A percentile compares a stretch with the other conserved stretches of the same genome.
Evolutionary conservation across 2,113 vertebrate genomes (phyloP).

Genomic region (Aleadryas rufinucha): DNA sequence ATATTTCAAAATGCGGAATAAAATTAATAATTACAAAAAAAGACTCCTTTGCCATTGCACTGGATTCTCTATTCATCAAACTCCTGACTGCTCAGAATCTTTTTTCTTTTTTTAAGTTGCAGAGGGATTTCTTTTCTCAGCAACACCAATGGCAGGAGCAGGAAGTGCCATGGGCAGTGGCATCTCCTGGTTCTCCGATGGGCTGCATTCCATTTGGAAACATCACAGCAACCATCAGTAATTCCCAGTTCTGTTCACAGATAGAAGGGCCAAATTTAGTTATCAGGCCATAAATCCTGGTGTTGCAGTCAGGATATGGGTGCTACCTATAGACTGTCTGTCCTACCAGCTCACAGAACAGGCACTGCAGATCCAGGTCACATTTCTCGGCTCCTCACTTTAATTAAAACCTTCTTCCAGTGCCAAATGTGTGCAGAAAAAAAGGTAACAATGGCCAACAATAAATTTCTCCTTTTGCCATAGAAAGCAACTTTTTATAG

Average conservation of each 20-base stretch:
- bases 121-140: neutral
- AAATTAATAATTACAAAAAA: conserved; percentile 17
- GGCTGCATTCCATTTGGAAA: neutral
- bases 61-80: neutral
- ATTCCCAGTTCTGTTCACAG: neutral
- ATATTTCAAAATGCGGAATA: neutral
- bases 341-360: neutral
- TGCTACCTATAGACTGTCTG: neutral
- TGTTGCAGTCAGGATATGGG: neutral
- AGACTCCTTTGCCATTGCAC: neutral
- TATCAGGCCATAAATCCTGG: neutral
- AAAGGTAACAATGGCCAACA: neutral
- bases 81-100: neutral
- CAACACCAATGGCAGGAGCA: neutral
- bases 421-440: neutral
- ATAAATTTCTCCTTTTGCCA: neutral
- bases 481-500: neutral
- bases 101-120: neutral
- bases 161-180: fast-evolving
- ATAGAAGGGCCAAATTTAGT: neutral
- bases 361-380: neutral
- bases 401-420: neutral
- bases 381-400: neutral
- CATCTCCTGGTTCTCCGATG: neutral
- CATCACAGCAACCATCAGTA: neutral